phyloP scores from a whole-genome alignment of 2,888 invertebrate species.

The Agonopterix heracliana region DNA sequence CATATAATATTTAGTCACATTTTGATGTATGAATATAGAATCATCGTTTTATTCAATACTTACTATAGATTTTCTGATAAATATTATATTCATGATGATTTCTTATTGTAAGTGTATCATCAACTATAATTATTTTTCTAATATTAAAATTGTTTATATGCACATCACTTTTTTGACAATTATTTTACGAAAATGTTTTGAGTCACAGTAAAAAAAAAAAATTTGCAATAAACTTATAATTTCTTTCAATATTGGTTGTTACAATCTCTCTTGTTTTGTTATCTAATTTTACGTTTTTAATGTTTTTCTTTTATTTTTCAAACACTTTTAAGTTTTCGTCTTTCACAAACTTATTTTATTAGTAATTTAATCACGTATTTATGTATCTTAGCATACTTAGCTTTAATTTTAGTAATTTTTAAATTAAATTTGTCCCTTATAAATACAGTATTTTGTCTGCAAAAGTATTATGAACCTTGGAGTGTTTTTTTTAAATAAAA shows the following conservation, averaged over 20 bases:
- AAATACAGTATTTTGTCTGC: conserved; percentile 44
- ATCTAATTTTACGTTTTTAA: conserved; percentile 63
- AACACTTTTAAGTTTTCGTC: conserved; percentile 38
- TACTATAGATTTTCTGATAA: too few relatives aligned
- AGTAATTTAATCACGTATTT: conserved; percentile 60
- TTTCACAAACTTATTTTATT: conserved; percentile 40
- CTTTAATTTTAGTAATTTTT: conserved; percentile 60
- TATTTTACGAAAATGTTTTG: neutral
- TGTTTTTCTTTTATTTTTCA: conserved; percentile 37
- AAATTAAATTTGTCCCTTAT: conserved; percentile 31
- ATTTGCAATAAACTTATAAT: conserved; percentile 24
- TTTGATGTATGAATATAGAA: conserved; percentile 1
- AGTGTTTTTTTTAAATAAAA: conserved; percentile 35
- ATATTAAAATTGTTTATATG: too few relatives aligned
- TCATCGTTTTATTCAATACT: too few relatives aligned
- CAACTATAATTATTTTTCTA: too few relatives aligned
- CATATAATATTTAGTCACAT: conserved; percentile 38
- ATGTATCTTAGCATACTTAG: conserved; percentile 65
- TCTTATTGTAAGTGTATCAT: too few relatives aligned
- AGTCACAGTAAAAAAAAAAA: neutral
- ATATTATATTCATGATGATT: too few relatives aligned
- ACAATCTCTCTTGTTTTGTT: conserved; percentile 58
- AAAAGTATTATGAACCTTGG: conserved; percentile 37
- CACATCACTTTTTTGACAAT: neutral
- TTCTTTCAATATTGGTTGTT: conserved; percentile 56